phyloP scores from a whole-genome alignment of 2,888 invertebrate species.

The Bugulina stolonifera region DNA sequence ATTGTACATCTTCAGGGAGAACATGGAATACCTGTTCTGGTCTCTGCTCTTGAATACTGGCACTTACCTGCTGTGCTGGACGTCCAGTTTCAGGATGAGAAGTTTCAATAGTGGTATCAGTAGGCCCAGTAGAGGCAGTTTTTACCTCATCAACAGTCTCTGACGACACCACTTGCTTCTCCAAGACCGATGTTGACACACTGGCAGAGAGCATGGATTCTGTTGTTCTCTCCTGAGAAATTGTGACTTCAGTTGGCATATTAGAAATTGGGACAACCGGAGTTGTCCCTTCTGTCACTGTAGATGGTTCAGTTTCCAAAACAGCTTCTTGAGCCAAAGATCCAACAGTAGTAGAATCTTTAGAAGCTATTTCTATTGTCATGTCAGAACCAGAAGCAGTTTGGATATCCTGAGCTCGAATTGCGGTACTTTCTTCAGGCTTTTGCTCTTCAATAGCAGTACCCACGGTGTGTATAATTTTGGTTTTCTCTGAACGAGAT shows the following conservation, averaged over 20 bases:
- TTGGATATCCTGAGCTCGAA: too few species aligned
- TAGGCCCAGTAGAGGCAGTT: not conserved
- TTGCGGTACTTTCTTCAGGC: too few species aligned
- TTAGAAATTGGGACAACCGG: not conserved
- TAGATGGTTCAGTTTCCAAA: not conserved
- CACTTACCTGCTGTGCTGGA: not conserved
- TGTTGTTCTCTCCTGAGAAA: not conserved
- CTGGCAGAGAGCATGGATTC: not conserved
- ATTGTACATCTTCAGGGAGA: not conserved
- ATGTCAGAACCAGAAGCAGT: not conserved
- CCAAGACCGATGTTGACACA: not conserved
- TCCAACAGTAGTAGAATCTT: too few species aligned
- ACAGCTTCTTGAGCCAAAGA: not conserved
- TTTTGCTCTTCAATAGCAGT: too few species aligned
- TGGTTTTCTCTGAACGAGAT: too few species aligned
- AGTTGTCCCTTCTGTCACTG: not conserved
- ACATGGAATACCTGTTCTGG: not conserved
- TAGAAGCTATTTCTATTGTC: too few species aligned
- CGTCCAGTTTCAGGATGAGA: not conserved
- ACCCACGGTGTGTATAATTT: too few species aligned
- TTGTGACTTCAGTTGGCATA: not conserved
- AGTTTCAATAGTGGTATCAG: not conserved
- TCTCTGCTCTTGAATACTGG: not conserved
- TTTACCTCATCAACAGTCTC: not conserved
- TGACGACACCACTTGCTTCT: not conserved